Percentiles rank a stretch among this genome's conserved stretches.
Conservation (phyloP, 2,888 invertebrate genomes). For the Drosophila gaucha region DNA sequence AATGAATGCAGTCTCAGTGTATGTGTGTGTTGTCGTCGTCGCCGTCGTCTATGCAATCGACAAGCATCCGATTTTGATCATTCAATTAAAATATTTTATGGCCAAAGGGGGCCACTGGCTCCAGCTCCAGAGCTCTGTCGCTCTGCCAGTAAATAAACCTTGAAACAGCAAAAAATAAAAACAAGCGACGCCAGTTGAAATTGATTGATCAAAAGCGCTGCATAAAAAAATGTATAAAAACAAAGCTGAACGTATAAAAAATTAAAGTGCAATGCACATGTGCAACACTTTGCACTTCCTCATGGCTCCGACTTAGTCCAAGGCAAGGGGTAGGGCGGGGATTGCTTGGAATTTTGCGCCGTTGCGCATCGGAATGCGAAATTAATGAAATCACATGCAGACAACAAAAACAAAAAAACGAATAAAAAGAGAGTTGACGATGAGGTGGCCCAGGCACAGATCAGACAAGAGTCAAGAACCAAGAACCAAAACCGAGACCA, state of each 20-base stretch:
- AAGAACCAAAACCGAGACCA: constrained; percentile 3
- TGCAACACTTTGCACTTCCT: constrained; percentile 80
- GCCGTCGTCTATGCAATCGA: constrained; percentile 32
- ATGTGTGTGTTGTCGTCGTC: neutral
- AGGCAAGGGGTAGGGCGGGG: neutral
- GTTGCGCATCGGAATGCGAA: constrained; percentile 78
- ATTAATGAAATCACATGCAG: constrained; percentile 78
- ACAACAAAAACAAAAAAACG: constrained; percentile 26
- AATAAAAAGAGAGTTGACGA: constrained; percentile 46
- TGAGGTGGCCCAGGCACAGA: constrained; percentile 68
- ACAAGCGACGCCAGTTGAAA: constrained; percentile 68
- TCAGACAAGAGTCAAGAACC: constrained; percentile 8
- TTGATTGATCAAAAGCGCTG: constrained; percentile 78
- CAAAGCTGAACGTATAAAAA: constrained; percentile 44
- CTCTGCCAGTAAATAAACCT: constrained; percentile 52
- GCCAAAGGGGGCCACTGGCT: constrained; percentile 52
- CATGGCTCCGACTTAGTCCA: constrained; percentile 37
- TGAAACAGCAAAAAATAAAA: constrained; percentile 42
- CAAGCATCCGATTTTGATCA: constrained; percentile 77
- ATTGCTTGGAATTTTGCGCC: constrained; percentile 69
- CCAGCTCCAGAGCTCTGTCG: neutral
- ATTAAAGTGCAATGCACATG: constrained; percentile 78
- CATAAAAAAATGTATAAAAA: constrained; percentile 14
- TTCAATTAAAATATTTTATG: constrained; percentile 79
- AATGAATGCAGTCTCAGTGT: constrained; percentile 32